Evolutionary conservation across 2,113 vertebrate genomes (phyloP).

Genomic region (Proterorhinus semilunaris): DNA sequence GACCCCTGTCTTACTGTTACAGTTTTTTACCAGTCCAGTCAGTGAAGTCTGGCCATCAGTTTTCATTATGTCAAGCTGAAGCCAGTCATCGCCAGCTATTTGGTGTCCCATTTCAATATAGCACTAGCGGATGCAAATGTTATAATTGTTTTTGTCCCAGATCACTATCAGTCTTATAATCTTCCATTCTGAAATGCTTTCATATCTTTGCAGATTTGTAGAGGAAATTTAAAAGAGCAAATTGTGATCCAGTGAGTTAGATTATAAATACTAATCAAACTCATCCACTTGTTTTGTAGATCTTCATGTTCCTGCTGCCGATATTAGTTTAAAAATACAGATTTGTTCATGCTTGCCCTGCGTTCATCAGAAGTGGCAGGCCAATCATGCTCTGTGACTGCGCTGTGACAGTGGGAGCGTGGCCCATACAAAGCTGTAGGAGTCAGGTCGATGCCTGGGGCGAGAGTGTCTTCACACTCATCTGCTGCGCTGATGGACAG

Average conservation of each 20-base stretch:
- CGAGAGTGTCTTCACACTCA: conserved; percentile 63
- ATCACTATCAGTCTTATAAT: conserved; percentile 27
- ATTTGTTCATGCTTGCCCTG: conserved; percentile 10
- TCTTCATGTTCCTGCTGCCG: background rate
- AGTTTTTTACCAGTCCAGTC: conserved; percentile 24
- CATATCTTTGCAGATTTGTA: conserved; percentile 13
- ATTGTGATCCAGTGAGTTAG: background rate
- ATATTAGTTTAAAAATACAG: background rate
- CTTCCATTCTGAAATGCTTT: conserved; percentile 23
- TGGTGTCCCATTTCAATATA: no score
- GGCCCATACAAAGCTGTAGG: conserved; percentile 48
- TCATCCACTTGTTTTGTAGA: background rate
- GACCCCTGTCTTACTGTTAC: conserved; percentile 46
- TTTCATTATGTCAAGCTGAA: no score
- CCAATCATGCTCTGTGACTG: conserved; percentile 38
- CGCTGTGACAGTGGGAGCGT: conserved; percentile 45
- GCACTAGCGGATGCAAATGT: background rate
- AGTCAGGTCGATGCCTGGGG: conserved; percentile 48
- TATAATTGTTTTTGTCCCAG: conserved; percentile 23
- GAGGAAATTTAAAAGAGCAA: conserved; percentile 9
- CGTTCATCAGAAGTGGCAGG: conserved; percentile 19
- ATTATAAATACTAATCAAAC: background rate
- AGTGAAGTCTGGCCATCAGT: conserved; percentile 12
- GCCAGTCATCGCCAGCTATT: no score
- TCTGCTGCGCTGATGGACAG: conserved; percentile 60